A percentile compares a stretch with the other conserved stretches of the same genome.
Conservation (phyloP, 2,888 invertebrate species). For the Linnaemya vulpina region DNA sequence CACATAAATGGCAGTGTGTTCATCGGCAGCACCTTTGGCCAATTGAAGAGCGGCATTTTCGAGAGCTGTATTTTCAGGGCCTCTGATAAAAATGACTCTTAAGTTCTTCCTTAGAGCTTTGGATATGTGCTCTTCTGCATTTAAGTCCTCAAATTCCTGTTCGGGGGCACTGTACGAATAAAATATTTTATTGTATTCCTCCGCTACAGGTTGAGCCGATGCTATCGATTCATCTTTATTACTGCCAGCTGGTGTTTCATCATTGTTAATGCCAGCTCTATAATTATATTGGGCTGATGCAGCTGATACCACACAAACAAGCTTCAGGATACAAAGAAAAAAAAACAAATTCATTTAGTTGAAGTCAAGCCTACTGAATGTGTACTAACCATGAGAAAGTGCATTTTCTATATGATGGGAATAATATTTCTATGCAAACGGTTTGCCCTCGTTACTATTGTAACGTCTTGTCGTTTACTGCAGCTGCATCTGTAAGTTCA, state of each 20-base stretch:
- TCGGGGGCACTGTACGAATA: conserved; percentile 79
- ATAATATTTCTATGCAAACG: neutral
- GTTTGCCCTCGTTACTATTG: conserved; percentile 21
- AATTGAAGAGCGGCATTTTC: conserved; percentile 78
- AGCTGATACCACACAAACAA: conserved; percentile 75
- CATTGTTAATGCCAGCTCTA: conserved; percentile 42
- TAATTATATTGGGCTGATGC: conserved; percentile 71
- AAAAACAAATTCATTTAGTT: neutral
- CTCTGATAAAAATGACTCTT: conserved; percentile 81
- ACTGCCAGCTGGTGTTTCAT: conserved; percentile 43
- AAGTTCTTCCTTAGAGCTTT: conserved; percentile 76
- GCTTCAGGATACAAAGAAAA: conserved; percentile 64
- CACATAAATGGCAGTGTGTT: conserved; percentile 79
- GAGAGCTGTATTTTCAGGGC: conserved; percentile 78
- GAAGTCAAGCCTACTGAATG: neutral
- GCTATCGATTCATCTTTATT: conserved; percentile 72
- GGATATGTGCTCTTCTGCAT: conserved; percentile 73
- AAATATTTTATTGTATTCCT: conserved; percentile 74
- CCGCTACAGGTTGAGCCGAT: conserved; percentile 74
- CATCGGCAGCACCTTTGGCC: conserved; percentile 77
- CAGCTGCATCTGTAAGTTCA: neutral
- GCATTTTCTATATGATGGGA: conserved; percentile 75
- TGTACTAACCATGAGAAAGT: conserved; percentile 76
- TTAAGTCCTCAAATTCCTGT: conserved; percentile 76
- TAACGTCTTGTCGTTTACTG: conserved; percentile 40